Conservation (phyloP, 2,888 invertebrate genomes). For the Prosapia bicincta region DNA sequence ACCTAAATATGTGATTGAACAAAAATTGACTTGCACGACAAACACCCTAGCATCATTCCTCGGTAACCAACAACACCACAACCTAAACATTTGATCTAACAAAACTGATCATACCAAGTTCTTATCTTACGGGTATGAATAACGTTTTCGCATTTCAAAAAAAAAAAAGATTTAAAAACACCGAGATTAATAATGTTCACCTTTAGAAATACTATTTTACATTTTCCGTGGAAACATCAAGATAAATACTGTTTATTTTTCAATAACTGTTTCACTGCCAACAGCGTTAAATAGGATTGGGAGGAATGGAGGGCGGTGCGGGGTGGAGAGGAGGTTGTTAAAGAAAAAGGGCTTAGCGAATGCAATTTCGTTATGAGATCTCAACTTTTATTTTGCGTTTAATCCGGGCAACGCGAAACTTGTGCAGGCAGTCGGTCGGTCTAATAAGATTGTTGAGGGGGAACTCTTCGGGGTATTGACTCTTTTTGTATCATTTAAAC, state of each 20-base stretch:
- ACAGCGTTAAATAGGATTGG: neutral
- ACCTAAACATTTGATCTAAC: no score
- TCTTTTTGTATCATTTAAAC: conserved; percentile 2
- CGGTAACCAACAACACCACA: no score
- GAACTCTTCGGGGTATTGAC: neutral
- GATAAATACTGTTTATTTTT: neutral
- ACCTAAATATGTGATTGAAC: no score
- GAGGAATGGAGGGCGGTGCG: neutral
- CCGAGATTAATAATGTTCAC: no score
- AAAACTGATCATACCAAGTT: no score
- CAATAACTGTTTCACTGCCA: neutral
- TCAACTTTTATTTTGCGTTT: neutral
- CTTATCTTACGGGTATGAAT: no score
- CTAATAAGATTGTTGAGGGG: neutral
- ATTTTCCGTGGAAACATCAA: neutral
- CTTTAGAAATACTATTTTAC: no score
- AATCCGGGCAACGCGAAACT: neutral
- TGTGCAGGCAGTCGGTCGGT: neutral
- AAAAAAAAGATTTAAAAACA: no score
- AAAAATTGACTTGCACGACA: no score
- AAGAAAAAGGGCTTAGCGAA: neutral
- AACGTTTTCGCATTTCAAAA: no score
- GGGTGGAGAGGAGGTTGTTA: neutral
- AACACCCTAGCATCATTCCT: no score
- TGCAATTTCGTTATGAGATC: conserved; percentile 2